These are phyloP conservation scores for Tetropium fuscum DNA, from an alignment of 2,888 invertebrate genomes.

Conservation along the genomic window DNA sequence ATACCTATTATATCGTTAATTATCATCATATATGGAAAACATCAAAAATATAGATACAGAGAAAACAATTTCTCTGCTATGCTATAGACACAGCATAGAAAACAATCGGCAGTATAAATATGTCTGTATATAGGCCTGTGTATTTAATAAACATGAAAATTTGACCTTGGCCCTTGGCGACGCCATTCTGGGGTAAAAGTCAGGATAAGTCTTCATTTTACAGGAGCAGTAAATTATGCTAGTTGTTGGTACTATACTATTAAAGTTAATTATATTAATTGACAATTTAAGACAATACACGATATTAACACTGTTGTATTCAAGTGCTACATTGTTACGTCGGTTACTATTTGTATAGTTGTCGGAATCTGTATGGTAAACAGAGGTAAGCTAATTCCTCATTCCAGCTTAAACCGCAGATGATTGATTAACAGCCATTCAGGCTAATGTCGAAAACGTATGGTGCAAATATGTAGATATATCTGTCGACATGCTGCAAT, in stretches of 20 bases:
- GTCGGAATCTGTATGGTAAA: neutral
- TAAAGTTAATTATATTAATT: conserved; percentile 9
- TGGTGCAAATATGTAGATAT: neutral
- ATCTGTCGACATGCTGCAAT: too few relatives aligned
- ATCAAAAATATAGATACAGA: too few relatives aligned
- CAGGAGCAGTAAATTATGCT: conserved; percentile 3
- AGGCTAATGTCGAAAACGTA: conserved; percentile 7
- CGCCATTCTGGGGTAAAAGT: neutral
- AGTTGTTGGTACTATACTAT: conserved; percentile 1
- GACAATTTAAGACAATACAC: conserved; percentile 15
- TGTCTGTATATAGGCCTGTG: too few relatives aligned
- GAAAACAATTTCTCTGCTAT: too few relatives aligned
- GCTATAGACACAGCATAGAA: too few relatives aligned
- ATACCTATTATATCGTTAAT: too few relatives aligned
- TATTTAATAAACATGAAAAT: too few relatives aligned
- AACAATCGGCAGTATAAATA: too few relatives aligned
- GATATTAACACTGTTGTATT: conserved; percentile 14
- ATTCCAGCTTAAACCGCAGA: conserved; percentile 5
- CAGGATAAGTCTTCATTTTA: neutral
- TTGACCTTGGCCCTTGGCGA: too few relatives aligned
- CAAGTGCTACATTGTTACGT: conserved; percentile 10
- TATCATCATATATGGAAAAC: too few relatives aligned
- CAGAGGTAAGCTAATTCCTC: conserved; percentile 3
- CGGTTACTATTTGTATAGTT: neutral
- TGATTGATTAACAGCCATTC: conserved; percentile 12